Conservation (phyloP, 1,140 invertebrate species). For the Dreissena polymorpha region DNA sequence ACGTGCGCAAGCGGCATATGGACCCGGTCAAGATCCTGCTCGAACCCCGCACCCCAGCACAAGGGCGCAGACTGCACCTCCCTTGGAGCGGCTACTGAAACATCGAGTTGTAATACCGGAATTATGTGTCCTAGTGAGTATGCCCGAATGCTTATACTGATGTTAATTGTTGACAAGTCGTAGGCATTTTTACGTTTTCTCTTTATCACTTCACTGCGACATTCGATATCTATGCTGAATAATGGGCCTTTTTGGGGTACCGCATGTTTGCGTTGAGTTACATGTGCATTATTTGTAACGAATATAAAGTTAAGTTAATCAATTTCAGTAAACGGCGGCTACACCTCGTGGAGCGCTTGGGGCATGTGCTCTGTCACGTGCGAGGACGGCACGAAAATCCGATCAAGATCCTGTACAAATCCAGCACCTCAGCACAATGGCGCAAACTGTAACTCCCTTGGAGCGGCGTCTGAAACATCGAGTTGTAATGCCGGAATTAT, state of each 20-base stretch:
- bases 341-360: constrained; percentile 20
- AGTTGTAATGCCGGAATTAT: no score
- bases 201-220: no score
- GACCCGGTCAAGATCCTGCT: constrained; percentile 3
- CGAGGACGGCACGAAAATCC: not conserved
- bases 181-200: no score
- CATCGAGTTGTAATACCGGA: constrained; percentile 4
- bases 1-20: constrained; percentile 16
- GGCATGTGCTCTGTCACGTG: not conserved
- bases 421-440: constrained; percentile 21
- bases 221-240: no score
- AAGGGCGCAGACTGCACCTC: constrained; percentile 22
- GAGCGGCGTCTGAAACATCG: no score
- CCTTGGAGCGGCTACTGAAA: not conserved
- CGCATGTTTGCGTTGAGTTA: no score
- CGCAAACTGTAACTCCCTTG: not conserved
- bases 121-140: not conserved
- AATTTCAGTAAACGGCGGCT: constrained; percentile 18
- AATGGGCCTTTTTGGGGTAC: no score
- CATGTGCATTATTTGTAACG: no score
- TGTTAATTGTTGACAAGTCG: no score
- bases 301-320: no score
- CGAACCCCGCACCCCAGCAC: constrained; percentile 12
- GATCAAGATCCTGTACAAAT: constrained; percentile 21
- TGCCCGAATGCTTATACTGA: no score